Base-by-base conservation (phyloP, 2,797 vertebrate genomes). In the Mastacembelus armatus region DNA sequence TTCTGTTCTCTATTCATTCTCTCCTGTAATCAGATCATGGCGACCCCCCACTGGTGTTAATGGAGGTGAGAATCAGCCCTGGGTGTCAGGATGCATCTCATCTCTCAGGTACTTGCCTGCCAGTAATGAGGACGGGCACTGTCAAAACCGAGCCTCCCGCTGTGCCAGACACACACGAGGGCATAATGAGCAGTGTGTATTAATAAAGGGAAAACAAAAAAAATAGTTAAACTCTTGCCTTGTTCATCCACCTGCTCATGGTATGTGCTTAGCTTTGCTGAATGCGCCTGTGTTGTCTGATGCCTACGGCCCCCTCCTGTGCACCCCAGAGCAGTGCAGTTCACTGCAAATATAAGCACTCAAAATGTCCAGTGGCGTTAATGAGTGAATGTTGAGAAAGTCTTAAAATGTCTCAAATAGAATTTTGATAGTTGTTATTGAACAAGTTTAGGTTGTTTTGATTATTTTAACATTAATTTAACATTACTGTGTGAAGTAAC, bases 71-170 rank as follows among this genome's bases (percentile, higher is more conserved):
- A 92, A 91, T 89, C 88, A 88, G 84, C 87, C 85, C 85, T 29
- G 73, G 88, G 85, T 92, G 85, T 93, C 90, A 88, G 86, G 91
- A 92, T 91, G 84, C 90, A 89, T 91, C 90, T 93, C 89, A 90
- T 93, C 88, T 92, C 88, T 90, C 89, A 90, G 90, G 89, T 93
- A 89, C 87, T 89, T 55, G 69, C 40, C 77, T 55, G 69, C 83
- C 87, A 83, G 89, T 95, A 93, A 92, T 92, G 89, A 94, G 92
- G 87, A 89, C 65, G 83, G 90, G 86, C 78, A 79, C 90, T 91
- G 91, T 88, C 89, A 88, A 85, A 87, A 66, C 80, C 66, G 66
- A 27, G 36, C 50, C 24, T 71, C 88, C 88, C 15, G 54, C 91
- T 80, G 83, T 26, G 78, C 63, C 78, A 90, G 85, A 91, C 83